Evolutionary conservation across 2,888 invertebrate genomes (phyloP).

Genomic region (Halictus quadricinctus): DNA sequence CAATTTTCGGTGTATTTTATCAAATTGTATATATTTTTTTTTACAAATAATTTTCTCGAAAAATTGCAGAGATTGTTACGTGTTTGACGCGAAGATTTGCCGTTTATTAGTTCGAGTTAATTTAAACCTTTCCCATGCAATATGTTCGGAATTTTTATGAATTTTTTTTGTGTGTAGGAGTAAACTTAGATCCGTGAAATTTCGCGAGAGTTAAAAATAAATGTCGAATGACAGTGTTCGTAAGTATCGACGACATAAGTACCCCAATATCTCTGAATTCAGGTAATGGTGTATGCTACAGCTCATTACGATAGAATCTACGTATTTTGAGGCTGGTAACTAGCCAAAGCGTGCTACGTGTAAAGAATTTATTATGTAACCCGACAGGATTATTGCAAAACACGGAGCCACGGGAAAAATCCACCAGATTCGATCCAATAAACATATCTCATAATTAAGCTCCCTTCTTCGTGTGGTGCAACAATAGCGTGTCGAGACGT

Average conservation of each 20-base stretch:
- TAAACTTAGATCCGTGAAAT: not conserved
- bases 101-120: not conserved
- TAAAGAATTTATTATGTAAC: conserved; percentile 71
- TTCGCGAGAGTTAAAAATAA: not conserved
- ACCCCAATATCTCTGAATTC: conserved; percentile 48
- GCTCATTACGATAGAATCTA: conserved; percentile 69
- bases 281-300: conserved; percentile 53
- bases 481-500: not conserved
- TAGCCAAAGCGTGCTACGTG: conserved; percentile 69
- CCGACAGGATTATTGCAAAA: conserved; percentile 64
- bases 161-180: not conserved
- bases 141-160: not conserved
- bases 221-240: not conserved
- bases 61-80: not conserved
- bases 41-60: not conserved
- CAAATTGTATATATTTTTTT: not conserved
- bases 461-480: no score
- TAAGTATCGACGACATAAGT: conserved; percentile 9
- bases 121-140: not conserved
- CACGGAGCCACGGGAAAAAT: conserved; percentile 44
- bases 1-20: no score
- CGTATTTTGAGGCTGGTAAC: conserved; percentile 70
- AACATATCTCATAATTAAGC: conserved; percentile 1
- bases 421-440: conserved; percentile 28
- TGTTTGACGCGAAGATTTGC: not conserved